A percentile compares a stretch with the other conserved stretches of the same genome.
phyloP scores from a whole-genome alignment of 2,797 vertebrate genomes.

The Schizothorax lantsangensis region DNA sequence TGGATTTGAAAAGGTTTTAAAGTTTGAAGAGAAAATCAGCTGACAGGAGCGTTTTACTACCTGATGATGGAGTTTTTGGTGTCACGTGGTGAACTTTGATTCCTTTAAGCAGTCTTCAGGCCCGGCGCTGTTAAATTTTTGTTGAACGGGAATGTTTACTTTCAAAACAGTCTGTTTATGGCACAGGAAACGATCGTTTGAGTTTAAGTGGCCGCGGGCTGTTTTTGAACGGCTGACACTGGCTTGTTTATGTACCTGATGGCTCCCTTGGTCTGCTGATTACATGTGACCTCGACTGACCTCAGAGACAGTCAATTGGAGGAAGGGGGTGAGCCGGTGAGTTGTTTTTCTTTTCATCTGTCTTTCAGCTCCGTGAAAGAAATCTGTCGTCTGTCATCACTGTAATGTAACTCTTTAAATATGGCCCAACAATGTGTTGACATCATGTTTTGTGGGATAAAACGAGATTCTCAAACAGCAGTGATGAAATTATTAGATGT shows the following conservation, averaged over 20 bases:
- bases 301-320: constrained; percentile 53
- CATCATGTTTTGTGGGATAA: constrained; percentile 1
- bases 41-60: constrained; percentile 47
- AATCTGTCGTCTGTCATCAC: constrained; percentile 37
- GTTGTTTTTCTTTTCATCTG: constrained; percentile 51
- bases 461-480: constrained; percentile 1
- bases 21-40: constrained; percentile 48
- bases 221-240: constrained; percentile 59
- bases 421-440: not conserved
- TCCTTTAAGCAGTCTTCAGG: constrained; percentile 39
- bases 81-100: constrained; percentile 48
- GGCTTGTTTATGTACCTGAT: constrained; percentile 63
- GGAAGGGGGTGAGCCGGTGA: constrained; percentile 37
- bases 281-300: constrained; percentile 62
- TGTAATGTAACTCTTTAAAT: constrained; percentile 16
- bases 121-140: constrained; percentile 42
- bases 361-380: constrained; percentile 30
- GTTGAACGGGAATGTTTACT: constrained; percentile 62
- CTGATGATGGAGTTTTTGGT: constrained; percentile 59
- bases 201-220: constrained; percentile 63
- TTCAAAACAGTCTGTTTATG: constrained; percentile 68
- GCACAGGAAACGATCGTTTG: constrained; percentile 64
- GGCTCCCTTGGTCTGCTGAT: constrained; percentile 61
- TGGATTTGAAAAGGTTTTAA: constrained; percentile 56
- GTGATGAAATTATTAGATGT: not conserved